phyloP scores from a whole-genome alignment of 2,888 invertebrate genomes.

The Isotomurus palustris region DNA sequence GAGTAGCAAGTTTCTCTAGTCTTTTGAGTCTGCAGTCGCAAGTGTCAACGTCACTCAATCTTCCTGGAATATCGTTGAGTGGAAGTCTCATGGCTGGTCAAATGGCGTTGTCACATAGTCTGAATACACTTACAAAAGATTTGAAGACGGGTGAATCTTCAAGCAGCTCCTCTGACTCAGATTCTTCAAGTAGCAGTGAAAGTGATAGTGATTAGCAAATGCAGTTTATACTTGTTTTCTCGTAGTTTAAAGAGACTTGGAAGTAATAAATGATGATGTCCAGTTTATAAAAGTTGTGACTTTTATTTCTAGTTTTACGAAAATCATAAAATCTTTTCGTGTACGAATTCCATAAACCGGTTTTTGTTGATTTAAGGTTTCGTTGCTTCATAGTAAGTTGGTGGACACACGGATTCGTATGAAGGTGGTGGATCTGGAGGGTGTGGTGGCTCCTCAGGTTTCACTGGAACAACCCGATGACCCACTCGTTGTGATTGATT shows the following conservation, averaged over 20 bases:
- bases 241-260: no score
- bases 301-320: no score
- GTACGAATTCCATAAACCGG: no score
- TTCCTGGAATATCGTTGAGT: constrained; percentile 18
- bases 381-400: constrained; percentile 23
- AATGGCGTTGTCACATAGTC: constrained; percentile 17
- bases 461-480: no score
- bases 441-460: no score
- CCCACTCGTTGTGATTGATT: no score
- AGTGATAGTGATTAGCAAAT: constrained; percentile 14
- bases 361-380: background rate
- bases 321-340: no score
- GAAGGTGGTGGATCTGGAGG: constrained; percentile 31
- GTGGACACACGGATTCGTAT: constrained; percentile 28
- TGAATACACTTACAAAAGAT: constrained; percentile 7
- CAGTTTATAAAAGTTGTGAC: no score
- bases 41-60: constrained; percentile 16
- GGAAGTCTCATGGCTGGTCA: constrained; percentile 21
- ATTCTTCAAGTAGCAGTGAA: constrained; percentile 1
- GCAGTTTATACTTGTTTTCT: no score
- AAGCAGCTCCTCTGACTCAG: constrained; percentile 2
- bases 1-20: constrained; percentile 12
- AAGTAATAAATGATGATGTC: no score
- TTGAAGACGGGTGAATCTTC: background rate
- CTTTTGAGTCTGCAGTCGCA: constrained; percentile 21